phyloP scores from a whole-genome alignment of 2,113 vertebrate genomes.

The Nyctibius bracteatus region DNA sequence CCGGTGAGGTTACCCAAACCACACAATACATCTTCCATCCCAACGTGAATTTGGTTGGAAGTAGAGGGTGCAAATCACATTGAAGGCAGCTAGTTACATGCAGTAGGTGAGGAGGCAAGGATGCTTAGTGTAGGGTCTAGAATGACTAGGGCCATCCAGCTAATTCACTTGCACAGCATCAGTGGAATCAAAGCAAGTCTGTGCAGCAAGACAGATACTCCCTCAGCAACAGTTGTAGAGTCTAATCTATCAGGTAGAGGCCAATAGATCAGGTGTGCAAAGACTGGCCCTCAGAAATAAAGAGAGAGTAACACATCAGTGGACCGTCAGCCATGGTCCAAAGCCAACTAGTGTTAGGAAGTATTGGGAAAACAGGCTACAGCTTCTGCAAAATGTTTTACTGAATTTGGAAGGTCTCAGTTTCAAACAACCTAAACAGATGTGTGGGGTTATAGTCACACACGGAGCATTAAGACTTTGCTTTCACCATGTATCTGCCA shows the following conservation, averaged over 20 bases:
- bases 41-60: neutral
- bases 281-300: neutral
- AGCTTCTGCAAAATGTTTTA: neutral
- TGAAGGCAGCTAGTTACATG: neutral
- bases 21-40: neutral
- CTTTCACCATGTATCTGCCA: neutral
- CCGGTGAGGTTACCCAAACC: neutral
- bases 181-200: neutral
- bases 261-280: neutral
- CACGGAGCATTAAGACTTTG: accelerated
- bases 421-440: accelerated
- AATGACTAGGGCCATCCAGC: neutral
- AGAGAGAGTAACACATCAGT: neutral
- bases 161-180: neutral
- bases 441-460: neutral
- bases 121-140: accelerated
- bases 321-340: neutral
- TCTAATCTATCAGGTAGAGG: neutral
- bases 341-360: neutral
- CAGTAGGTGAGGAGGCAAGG: neutral
- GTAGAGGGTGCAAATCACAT: neutral
- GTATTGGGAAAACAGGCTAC: too few species aligned
- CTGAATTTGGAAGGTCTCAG: neutral
- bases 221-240: accelerated
- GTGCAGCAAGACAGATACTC: neutral